phyloP scores from a whole-genome alignment of 1,140 invertebrate species.

The Microplitis mediator region DNA sequence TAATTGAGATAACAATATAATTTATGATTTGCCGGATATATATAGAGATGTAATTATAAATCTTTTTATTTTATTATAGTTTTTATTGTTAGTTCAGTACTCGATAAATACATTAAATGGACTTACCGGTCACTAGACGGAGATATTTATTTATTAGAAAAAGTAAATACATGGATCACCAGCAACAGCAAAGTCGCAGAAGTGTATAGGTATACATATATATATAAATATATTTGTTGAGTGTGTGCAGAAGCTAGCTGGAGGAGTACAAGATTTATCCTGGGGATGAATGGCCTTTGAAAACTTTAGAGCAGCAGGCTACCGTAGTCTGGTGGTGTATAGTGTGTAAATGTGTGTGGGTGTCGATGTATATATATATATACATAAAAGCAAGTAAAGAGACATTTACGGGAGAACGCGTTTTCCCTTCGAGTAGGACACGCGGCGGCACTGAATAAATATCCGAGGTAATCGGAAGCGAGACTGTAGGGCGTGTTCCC shows the following conservation, averaged over 20 bases:
- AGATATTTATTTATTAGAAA: too few relatives aligned
- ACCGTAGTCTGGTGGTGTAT: slow-evolving; percentile 4
- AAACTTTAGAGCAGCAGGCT: slow-evolving; percentile 20
- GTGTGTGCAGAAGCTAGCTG: not conserved
- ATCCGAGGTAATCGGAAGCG: slow-evolving; percentile 25
- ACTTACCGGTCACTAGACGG: too few relatives aligned
- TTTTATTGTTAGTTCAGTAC: too few relatives aligned
- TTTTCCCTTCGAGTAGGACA: slow-evolving; percentile 15
- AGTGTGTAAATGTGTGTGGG: too few relatives aligned
- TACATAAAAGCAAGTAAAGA: not conserved
- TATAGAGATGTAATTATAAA: too few relatives aligned
- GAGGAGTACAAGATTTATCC: not conserved
- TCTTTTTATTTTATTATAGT: too few relatives aligned
- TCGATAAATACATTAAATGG: too few relatives aligned
- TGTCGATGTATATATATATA: too few relatives aligned
- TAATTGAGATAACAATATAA: too few relatives aligned
- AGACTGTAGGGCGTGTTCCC: slow-evolving; percentile 18
- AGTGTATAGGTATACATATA: not conserved
- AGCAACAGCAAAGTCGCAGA: too few relatives aligned
- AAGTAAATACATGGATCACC: too few relatives aligned
- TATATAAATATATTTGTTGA: not conserved
- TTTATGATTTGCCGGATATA: too few relatives aligned
- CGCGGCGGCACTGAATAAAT: slow-evolving; percentile 24
- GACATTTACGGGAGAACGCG: slow-evolving; percentile 23
- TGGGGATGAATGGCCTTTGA: slow-evolving; percentile 9